Base-by-base conservation (phyloP, 2,888 invertebrate species). In the Apamea monoglypha region DNA sequence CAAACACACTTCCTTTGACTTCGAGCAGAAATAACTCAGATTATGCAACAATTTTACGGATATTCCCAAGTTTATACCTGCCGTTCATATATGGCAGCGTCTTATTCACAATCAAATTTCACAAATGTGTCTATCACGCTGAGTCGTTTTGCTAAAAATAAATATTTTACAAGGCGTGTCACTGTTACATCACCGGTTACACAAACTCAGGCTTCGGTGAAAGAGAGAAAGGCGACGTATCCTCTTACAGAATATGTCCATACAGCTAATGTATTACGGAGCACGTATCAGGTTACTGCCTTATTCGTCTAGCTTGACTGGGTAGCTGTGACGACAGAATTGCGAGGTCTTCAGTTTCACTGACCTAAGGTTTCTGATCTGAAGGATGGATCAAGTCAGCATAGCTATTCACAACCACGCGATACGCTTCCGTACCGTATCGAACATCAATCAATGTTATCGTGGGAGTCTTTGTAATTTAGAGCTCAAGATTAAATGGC, bases 181-280 rank as follows among this genome's bases (percentile, higher is more conserved):
- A 40, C n/a, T 59, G 40, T 86, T 88, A 83, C 86, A 81, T 83
- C 75, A 86, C 29, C 53, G 21, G 50, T 79, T 88, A 67, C 83
- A 75, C 75, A 75, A 70, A 74, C 69, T 66, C 40, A 2, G 47
- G 69, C 40, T 67, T 36, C 25, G 16, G 78, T 72, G 75, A 88
- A 74, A 79, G 76, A 77, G 87, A 83, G 88, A 87, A 88, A 87
- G 87, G 81, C 87, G 2, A 16, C 63, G 36, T 74, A 36, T 86
- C 80, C 80, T 83, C 84, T 86, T 80, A 83, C 80, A 59, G 72
- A 72, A 74, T 71, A 66, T 81, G 66, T 76, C 73, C 59, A 82
- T 47, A 74, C 21, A 3, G 36, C 5, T 74, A 81, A 80, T 63
- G 40, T 74, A 66, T 74, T 84, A 63, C 77, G 18, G 36, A 76